phyloP scores from a whole-genome alignment of 2,888 invertebrate genomes.

The Corbicula japonica region DNA sequence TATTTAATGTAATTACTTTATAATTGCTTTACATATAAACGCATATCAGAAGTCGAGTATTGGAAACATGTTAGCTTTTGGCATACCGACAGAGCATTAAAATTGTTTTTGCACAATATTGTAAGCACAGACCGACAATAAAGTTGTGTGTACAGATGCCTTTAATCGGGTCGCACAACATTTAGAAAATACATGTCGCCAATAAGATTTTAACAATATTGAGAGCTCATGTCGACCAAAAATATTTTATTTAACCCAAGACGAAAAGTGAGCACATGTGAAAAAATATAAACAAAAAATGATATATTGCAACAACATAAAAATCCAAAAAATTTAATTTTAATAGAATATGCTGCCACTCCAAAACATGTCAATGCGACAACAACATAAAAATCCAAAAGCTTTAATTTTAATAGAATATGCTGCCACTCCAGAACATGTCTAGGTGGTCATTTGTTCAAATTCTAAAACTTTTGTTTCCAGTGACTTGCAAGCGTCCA shows the following conservation, averaged over 20 bases:
- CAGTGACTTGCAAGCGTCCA: slow-evolving; percentile 80
- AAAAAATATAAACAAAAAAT: background rate
- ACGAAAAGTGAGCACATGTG: too few species aligned
- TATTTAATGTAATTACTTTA: background rate
- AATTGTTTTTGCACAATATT: background rate
- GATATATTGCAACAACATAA: background rate
- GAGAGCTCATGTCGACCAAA: too few species aligned
- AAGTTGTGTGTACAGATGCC: too few species aligned
- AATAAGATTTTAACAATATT: too few species aligned
- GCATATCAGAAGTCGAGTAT: background rate
- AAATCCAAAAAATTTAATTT: background rate
- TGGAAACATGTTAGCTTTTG: background rate
- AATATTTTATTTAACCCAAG: too few species aligned
- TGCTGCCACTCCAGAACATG: background rate
- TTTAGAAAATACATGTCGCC: too few species aligned
- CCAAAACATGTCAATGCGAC: background rate
- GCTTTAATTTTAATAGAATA: background rate
- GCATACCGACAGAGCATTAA: background rate
- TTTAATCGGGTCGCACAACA: too few species aligned
- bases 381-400: background rate
- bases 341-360: background rate
- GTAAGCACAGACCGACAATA: too few species aligned
- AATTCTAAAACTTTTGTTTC: background rate
- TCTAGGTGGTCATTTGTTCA: background rate
- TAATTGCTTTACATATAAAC: background rate